Conservation (phyloP, 2,888 invertebrate species). For the Eristalis arbustorum region DNA sequence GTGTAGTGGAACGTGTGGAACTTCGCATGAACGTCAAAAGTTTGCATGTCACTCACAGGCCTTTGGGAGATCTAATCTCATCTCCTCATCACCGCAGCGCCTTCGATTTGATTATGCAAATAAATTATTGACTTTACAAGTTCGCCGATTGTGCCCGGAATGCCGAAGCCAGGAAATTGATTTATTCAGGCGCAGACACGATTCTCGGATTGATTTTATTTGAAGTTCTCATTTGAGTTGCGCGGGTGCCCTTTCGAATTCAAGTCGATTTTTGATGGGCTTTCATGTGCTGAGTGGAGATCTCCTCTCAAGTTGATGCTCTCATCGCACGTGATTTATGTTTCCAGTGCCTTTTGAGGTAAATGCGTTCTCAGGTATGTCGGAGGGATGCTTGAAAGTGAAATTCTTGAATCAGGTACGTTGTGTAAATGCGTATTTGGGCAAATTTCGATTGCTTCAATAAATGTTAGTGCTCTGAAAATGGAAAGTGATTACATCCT, state of each 20-base stretch:
- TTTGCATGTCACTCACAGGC: slow-evolving; percentile 9
- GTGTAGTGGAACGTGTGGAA: neutral
- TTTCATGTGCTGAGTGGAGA: neutral
- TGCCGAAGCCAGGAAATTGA: neutral
- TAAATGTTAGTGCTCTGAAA: too few relatives aligned
- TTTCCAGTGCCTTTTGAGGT: neutral
- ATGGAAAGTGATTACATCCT: too few relatives aligned
- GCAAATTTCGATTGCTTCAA: too few relatives aligned
- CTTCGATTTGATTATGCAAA: slow-evolving; percentile 19
- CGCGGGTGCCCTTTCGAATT: neutral
- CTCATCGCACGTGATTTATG: neutral
- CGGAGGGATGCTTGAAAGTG: neutral
- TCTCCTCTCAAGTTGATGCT: neutral
- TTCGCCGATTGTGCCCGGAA: neutral
- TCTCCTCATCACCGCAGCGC: neutral
- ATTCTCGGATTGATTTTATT: neutral
- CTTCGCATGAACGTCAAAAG: neutral
- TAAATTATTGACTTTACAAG: slow-evolving; percentile 27
- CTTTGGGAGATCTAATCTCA: neutral
- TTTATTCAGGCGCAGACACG: neutral
- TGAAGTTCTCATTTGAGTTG: neutral
- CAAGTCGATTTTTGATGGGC: neutral
- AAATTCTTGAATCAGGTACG: neutral
- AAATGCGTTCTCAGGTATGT: neutral
- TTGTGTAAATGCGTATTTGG: too few relatives aligned